These are phyloP conservation scores for Corydoras sp. DNA, from an alignment of 2,113 vertebrate species.

Conservation along the genomic window DNA sequence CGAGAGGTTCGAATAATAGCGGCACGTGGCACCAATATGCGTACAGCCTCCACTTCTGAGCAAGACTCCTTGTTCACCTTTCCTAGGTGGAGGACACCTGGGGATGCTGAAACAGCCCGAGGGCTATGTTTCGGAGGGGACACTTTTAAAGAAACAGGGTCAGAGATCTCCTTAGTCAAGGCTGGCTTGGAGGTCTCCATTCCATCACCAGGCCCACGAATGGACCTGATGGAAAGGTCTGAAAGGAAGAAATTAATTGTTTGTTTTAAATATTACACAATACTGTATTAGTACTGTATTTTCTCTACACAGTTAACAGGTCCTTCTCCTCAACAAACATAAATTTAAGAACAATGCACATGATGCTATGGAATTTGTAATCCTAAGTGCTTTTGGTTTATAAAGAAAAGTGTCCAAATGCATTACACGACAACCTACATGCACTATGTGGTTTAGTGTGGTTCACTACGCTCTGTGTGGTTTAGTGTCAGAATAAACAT, in stretches of 20 bases:
- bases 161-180: slow-evolving; percentile 60
- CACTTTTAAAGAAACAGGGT: slow-evolving; percentile 47
- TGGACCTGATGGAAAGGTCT: slow-evolving; percentile 51
- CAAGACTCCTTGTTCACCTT: slow-evolving; percentile 76
- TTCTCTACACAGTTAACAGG: no score
- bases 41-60: slow-evolving; percentile 83
- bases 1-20: slow-evolving; percentile 72
- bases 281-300: no score
- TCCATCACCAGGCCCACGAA: slow-evolving; percentile 90
- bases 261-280: no score
- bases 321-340: no score
- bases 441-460: no score
- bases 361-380: no score
- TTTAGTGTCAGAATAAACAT: no score
- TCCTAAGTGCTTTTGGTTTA: no score
- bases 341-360: no score
- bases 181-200: slow-evolving; percentile 85
- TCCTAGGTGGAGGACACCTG: slow-evolving; percentile 84
- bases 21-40: slow-evolving; percentile 85
- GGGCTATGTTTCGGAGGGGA: slow-evolving; percentile 58
- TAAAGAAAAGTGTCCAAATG: no score
- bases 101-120: slow-evolving; percentile 50
- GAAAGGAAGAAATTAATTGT: not conserved
- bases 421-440: no score
- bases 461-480: no score